Evolutionary conservation across 1,140 invertebrate genomes (phyloP), one percentile per base, ranked within the genome.

Genomic region (Ips typographus): DNA sequence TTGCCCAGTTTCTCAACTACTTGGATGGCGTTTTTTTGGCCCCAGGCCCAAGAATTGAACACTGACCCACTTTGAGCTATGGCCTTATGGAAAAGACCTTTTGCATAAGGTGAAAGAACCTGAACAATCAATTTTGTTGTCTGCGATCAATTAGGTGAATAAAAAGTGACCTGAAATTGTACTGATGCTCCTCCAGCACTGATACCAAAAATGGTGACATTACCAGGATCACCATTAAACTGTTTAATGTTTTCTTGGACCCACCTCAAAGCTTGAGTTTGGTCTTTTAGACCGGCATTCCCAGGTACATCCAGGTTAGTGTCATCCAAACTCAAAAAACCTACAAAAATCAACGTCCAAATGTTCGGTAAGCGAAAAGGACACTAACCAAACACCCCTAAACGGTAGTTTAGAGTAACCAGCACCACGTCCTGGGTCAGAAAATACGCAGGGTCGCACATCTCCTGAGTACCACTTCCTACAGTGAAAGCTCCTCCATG

Each of bases 201-300:
- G 52, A 82, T 80, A 52, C 88, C 88, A 77, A 87, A 84, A 56
- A 89, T 78, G 2, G 87, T 89, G 2, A 89, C 83, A 76, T 84
- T 84, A 43, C 82, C 77, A 3, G 84, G 82, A 73, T 89, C 84
- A 2, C 88, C 88, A 68, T 84, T 82, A 78, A 90, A 89, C 38
- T 67, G 52, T 43, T 58, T 69, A 53, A 89, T 88, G 74, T 88
- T 88, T 61, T 81, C 81, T 75, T 85, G 81, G 7, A 89, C 79
- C 85, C 87, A 90, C 78, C 85, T 82, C 53, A 90, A 71, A 2
- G 84, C 85, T 69, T 84, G 71, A 2, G 85, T 76, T 76, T 88
- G 83, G 75, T 90, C 88, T 79, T 86, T 87, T 59, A 89, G 71
- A 4, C 87, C 87, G 78, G 81, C 83, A 77, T 89, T 89, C 40